These are phyloP conservation scores for Eupithecia tripunctaria DNA, from an alignment of 2,888 invertebrate genomes.

Conservation along the genomic window DNA sequence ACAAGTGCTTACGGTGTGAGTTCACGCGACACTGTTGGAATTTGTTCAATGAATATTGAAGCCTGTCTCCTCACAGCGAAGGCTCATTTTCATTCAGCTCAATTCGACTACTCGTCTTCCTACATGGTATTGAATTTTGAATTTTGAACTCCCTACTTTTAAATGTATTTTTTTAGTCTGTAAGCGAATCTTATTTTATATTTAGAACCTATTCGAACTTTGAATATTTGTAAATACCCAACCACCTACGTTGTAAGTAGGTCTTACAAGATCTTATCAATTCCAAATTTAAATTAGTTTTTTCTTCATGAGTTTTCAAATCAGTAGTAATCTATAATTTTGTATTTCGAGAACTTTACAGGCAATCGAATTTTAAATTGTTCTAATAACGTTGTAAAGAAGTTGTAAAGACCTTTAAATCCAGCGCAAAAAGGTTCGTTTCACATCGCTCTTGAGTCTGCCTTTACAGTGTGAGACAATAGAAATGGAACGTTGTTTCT, in stretches of 20 bases:
- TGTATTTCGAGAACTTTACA: neutral
- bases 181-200: neutral
- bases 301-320: neutral
- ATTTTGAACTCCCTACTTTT: too few relatives aligned
- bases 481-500: constrained; percentile 27
- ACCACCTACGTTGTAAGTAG: neutral
- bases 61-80: neutral
- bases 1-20: neutral
- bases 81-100: constrained; percentile 1
- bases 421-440: neutral
- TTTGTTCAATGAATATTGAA: neutral
- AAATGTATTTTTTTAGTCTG: too few relatives aligned
- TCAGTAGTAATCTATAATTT: neutral
- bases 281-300: neutral
- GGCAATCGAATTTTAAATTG: neutral
- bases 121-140: neutral
- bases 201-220: neutral
- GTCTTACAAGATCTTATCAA: neutral
- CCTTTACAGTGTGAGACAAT: neutral
- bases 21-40: neutral
- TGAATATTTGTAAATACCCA: neutral
- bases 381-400: neutral
- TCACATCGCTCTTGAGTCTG: neutral
- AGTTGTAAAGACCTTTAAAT: neutral
- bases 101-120: neutral